Percentiles rank a stretch among this genome's conserved stretches.
These are phyloP conservation scores for Mormyrus proboscirostris DNA, from an alignment of 2,797 vertebrate species.

Conservation along the genomic window DNA sequence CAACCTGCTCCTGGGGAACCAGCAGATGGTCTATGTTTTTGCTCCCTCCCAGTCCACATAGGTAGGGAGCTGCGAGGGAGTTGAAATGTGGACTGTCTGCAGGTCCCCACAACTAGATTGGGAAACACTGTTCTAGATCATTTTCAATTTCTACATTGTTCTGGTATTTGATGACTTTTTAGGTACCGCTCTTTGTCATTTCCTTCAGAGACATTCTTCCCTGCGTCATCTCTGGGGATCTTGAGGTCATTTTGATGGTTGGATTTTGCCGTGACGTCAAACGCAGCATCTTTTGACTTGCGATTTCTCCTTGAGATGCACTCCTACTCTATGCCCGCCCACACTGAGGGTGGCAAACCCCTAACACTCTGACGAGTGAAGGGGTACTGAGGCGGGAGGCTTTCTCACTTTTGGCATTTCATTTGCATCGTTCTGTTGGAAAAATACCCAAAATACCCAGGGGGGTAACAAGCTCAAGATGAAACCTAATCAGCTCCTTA, in stretches of 20 bases:
- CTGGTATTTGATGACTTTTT: not conserved
- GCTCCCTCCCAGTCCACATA: not conserved
- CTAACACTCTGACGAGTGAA: not conserved
- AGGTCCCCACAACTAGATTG: not conserved
- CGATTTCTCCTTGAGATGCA: not conserved
- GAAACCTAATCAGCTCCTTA: not conserved
- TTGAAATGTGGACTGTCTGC: not conserved
- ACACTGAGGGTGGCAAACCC: not conserved
- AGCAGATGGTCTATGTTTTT: not conserved
- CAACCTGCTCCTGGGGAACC: not conserved
- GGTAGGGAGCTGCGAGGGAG: not conserved
- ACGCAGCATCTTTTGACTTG: not conserved
- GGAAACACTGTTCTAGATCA: not conserved
- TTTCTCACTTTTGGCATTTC: not conserved
- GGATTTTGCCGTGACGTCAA: not conserved
- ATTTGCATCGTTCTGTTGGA: not conserved
- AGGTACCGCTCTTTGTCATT: not conserved
- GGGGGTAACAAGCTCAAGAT: not conserved
- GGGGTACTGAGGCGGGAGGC: not conserved
- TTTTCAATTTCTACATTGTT: constrained; percentile 11
- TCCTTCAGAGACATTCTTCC: not conserved
- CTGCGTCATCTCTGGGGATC: not conserved
- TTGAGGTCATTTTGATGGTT: not conserved
- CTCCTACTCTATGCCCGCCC: not conserved
- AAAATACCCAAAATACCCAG: not conserved